These are phyloP conservation scores for Alethe diademata DNA, from an alignment of 2,113 vertebrate genomes.

Conservation along the genomic window DNA sequence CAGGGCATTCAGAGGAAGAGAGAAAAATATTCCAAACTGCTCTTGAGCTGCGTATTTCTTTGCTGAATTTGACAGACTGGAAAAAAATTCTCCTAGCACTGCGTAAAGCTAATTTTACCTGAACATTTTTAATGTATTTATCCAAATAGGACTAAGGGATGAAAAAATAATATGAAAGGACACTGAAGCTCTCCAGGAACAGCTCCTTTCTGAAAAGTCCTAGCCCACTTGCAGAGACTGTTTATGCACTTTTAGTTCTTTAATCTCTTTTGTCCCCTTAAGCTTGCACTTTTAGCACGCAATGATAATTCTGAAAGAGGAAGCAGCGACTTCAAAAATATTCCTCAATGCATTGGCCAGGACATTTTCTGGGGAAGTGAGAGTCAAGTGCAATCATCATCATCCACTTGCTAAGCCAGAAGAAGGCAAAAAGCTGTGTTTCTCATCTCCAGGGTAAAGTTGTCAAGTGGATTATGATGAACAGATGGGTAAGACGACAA, in stretches of 20 bases:
- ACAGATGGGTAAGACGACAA: conserved; percentile 1
- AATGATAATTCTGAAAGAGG: background rate
- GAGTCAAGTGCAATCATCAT: background rate
- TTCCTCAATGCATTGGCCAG: background rate
- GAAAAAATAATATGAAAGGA: background rate
- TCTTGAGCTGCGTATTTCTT: background rate
- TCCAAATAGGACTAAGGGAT: background rate
- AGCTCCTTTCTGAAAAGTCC: background rate
- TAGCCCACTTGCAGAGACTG: background rate
- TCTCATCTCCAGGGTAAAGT: background rate
- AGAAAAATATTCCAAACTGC: background rate
- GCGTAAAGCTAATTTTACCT: background rate
- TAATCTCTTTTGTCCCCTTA: background rate
- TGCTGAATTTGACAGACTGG: background rate
- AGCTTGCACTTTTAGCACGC: background rate
- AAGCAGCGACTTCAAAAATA: background rate
- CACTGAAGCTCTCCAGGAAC: background rate
- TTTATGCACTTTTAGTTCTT: background rate
- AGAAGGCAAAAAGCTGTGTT: conserved; percentile 4
- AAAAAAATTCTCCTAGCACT: background rate
- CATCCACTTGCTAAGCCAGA: background rate
- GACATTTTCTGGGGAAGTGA: background rate
- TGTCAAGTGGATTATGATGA: background rate
- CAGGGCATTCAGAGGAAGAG: background rate
- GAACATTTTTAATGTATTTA: background rate